phyloP scores from a whole-genome alignment of 2,797 vertebrate genomes.

The Euthynnus affinis region DNA sequence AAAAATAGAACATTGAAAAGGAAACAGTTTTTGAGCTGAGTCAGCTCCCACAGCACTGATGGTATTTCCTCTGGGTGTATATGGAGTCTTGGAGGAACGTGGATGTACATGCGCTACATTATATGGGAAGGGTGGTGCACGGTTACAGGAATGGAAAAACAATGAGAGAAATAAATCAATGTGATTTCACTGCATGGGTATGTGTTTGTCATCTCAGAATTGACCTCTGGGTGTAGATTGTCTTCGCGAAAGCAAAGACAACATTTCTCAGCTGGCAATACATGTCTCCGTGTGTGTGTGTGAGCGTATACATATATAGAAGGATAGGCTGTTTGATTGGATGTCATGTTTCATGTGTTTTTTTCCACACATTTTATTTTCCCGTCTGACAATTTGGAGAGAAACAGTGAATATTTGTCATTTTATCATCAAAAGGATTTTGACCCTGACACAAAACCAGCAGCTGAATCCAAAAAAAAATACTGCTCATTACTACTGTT shows the following conservation, averaged over 20 bases:
- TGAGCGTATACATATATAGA: neutral
- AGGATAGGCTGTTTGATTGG: neutral
- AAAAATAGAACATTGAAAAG: slow-evolving; percentile 33
- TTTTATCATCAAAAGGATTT: slow-evolving; percentile 3
- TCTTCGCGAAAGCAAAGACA: neutral
- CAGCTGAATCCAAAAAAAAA: slow-evolving; percentile 13
- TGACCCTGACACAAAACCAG: slow-evolving; percentile 11
- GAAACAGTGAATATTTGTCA: slow-evolving; percentile 14
- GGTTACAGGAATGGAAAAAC: slow-evolving; percentile 14
- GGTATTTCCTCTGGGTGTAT: slow-evolving; percentile 53
- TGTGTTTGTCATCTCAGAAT: slow-evolving; percentile 9
- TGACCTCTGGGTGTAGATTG: slow-evolving; percentile 2
- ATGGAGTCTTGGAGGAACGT: slow-evolving; percentile 14
- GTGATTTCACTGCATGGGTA: slow-evolving; percentile 20
- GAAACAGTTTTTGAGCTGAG: slow-evolving; percentile 57
- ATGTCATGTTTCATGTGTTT: neutral
- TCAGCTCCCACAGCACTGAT: slow-evolving; percentile 64
- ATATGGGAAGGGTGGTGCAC: neutral
- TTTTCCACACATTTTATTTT: slow-evolving; percentile 1
- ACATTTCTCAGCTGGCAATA: neutral
- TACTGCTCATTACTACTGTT: neutral
- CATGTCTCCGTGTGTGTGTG: neutral
- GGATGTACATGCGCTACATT: slow-evolving; percentile 19
- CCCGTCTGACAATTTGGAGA: neutral
- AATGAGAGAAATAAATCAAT: slow-evolving; percentile 18